phyloP scores from a whole-genome alignment of 1,140 invertebrate species.

The Zaprionus lachaisei region DNA sequence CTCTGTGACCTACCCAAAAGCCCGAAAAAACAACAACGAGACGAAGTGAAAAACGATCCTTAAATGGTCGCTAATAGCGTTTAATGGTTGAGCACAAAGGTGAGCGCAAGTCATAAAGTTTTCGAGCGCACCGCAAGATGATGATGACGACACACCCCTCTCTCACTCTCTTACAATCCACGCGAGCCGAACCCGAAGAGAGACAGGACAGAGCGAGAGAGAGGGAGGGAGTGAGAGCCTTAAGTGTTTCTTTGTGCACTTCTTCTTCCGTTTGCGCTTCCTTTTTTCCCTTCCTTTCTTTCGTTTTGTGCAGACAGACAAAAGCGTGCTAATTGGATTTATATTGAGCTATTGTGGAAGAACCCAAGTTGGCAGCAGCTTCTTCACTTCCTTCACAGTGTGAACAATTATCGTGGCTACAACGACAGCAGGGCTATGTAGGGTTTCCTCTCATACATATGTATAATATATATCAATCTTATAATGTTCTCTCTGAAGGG shows the following conservation, averaged over 20 bases:
- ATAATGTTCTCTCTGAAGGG: neutral
- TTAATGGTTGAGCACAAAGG: constrained; percentile 76
- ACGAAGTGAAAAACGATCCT: constrained; percentile 58
- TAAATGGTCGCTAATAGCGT: constrained; percentile 80
- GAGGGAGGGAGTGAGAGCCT: constrained; percentile 43
- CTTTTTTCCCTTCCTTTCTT: constrained; percentile 46
- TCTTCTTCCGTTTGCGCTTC: constrained; percentile 35
- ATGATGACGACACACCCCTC: constrained; percentile 56
- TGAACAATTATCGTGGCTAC: constrained; percentile 44
- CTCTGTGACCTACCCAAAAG: constrained; percentile 52
- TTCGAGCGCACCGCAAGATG: constrained; percentile 24
- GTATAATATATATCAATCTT: neutral
- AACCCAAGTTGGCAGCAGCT: constrained; percentile 49
- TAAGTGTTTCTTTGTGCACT: constrained; percentile 61
- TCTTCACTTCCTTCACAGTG: constrained; percentile 30
- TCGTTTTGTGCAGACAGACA: constrained; percentile 48
- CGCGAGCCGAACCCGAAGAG: constrained; percentile 14
- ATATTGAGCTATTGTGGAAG: constrained; percentile 57
- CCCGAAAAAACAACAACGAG: constrained; percentile 21
- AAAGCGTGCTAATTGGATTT: constrained; percentile 82
- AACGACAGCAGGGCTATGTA: neutral
- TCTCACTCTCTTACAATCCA: neutral
- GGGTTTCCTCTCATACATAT: neutral
- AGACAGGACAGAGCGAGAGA: neutral
- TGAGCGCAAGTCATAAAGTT: constrained; percentile 79